Conservation (phyloP, 2,888 invertebrate genomes). For the Lymantria monacha region DNA sequence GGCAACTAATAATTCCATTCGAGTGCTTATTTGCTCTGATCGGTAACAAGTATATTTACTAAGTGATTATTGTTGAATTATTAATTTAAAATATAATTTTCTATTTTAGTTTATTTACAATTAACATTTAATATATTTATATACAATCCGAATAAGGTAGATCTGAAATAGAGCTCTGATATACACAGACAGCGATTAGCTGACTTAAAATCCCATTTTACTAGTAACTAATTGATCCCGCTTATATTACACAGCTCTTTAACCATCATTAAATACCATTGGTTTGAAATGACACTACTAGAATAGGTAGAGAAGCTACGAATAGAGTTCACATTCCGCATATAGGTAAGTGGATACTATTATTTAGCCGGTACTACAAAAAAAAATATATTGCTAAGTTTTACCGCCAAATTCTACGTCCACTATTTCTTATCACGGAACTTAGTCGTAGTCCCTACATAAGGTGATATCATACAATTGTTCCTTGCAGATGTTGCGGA, state of each 20-base stretch:
- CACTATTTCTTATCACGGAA: conserved; percentile 88
- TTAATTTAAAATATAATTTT: conserved; percentile 19
- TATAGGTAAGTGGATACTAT: conserved; percentile 28
- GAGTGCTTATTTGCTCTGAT: background rate
- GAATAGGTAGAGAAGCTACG: conserved; percentile 62
- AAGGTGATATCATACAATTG: conserved; percentile 97
- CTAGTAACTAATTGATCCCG: conserved; percentile 79
- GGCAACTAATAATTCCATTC: conserved; percentile 16
- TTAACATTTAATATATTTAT: conserved; percentile 26
- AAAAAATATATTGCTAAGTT: conserved; percentile 19
- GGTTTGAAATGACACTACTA: conserved; percentile 39
- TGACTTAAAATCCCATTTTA: conserved; percentile 52
- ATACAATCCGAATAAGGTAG: conserved; percentile 36
- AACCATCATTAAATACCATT: conserved; percentile 50
- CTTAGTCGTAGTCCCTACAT: conserved; percentile 95
- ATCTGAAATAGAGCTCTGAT: conserved; percentile 40
- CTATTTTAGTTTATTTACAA: conserved; percentile 30
- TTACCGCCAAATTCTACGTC: conserved; percentile 69
- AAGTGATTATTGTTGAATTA: conserved; percentile 17
- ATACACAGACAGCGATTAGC: conserved; percentile 51
- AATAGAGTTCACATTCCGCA: conserved; percentile 45
- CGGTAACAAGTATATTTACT: conserved; percentile 1
- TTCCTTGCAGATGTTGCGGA: conserved; percentile 91
- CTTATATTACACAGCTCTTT: conserved; percentile 71
- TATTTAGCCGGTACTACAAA: conserved; percentile 19